Evolutionary conservation across 2,797 vertebrate species (phyloP).

Genomic region (Mycteria americana): DNA sequence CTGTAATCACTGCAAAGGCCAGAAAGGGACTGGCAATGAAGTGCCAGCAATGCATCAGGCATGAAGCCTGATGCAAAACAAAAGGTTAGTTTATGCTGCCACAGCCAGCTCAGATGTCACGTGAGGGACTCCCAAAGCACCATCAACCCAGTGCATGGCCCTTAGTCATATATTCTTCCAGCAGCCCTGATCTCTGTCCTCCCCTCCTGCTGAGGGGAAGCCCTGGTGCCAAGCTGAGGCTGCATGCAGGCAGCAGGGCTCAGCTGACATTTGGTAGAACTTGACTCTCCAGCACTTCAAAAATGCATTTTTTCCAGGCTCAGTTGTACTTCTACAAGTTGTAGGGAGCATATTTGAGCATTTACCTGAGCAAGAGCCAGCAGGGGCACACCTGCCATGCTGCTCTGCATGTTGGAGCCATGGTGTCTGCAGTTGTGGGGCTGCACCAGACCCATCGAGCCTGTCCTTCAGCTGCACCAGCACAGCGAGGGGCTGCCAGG

Average conservation of each 20-base stretch:
- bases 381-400: background rate
- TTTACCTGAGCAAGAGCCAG: background rate
- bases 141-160: rapidly evolving
- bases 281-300: background rate
- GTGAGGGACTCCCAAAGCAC: background rate
- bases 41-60: too few relatives aligned
- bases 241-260: background rate
- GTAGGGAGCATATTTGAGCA: background rate
- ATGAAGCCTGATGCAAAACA: background rate
- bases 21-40: background rate
- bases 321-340: background rate
- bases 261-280: background rate
- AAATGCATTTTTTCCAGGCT: background rate
- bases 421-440: too few relatives aligned
- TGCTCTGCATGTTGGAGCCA: rapidly evolving
- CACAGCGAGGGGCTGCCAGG: background rate
- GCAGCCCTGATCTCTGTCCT: background rate
- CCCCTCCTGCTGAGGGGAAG: background rate
- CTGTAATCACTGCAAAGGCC: background rate
- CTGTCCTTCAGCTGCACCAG: background rate
- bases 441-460: background rate
- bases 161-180: background rate
- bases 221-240: background rate
- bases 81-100: background rate
- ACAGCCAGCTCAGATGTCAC: background rate